Base-by-base conservation (phyloP, 2,797 vertebrate genomes). In the Acestrorhynchus altus region DNA sequence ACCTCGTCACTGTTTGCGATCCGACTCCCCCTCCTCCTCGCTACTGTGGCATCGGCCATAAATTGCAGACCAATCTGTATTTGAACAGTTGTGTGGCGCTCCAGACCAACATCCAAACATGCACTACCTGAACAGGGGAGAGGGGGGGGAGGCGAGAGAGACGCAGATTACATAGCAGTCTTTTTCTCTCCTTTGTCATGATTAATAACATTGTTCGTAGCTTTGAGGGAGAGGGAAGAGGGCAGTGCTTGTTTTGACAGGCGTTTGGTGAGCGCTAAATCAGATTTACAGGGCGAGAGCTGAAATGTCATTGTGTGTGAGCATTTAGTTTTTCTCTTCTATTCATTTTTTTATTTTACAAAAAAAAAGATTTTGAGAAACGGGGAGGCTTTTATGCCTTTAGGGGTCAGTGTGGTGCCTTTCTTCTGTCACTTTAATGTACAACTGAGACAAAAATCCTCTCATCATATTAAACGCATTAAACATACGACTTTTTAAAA, bases 241-340 rank as follows among this genome's bases (percentile, higher is more conserved):
- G 40, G 39, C 61, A 11, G 15, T 40, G 67, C 28, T 60, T 26
- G 24, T 59, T 72, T 72, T 81, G 84, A 88, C 86, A 83, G 74
- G 81, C 67, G 76, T 76, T 79, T 80, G 24, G 4, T 69, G 80
- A 83, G 85, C 82, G 73, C 77, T 56, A 73, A 73, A 86, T 68
- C 79, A 82, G 77, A 83, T 86, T 83, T 80, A 83, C 88, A 81
- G 83, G 84, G 74, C 83, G 82, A 69, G 66, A 72, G 81, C 13
- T 35, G n/a, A 28, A 15, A 16, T 56, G 61, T 71, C 7, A 4
- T 70, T 74, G 83, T 78, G 74, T 76, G 76, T 54, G n/a, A 76
- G 35, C 72, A 47, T 76, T 74, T 64, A 47, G 40, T 61, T 68
- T 26, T 68, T 40, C 22, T 70, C 13, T 12, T 35, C 28, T 52